Evolutionary conservation across 2,888 invertebrate species (phyloP), one percentile per base, ranked within the genome.

Genomic region (Prosopocoilus inquinatus): DNA sequence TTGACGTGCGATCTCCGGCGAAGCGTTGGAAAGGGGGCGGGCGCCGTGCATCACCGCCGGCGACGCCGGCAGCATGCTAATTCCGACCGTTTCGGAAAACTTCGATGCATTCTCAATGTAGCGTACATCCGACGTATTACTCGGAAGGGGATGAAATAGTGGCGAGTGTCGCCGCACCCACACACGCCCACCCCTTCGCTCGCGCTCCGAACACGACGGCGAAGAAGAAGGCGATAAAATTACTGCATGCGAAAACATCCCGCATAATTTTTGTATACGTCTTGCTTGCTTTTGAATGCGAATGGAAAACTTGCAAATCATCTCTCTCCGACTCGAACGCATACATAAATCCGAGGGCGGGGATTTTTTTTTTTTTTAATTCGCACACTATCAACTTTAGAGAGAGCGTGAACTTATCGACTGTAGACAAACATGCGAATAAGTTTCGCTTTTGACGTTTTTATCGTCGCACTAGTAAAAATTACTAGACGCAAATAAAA

Each of bases 41-140:
- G 12, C 16, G 9, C 35, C 33, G 33, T 33, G 20, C 12, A 28
- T 45, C 12, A 46, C 20, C 36, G 39, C 46, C 39, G 46, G 51
- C 52, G 45, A 43, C 44, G 43, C 13, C 46, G 52, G 39, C 47
- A 46, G 52, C 52, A 52, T 52, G 45, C 46, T 38, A 52, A 52
- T 52, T 52, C 52, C 46, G 13, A 46, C 36, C 32, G 46, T 36
- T 36, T 36, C 36, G 36, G 36, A 36, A 36, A 36, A 36, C 36
- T 36, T 36, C 36, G 12, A 36, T 36, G 36, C 36, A 36, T 36
- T 36, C 12, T 36, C 36, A 36, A 36, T 36, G 36, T 36, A 36
- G 12, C 36, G 36, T 36, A 36, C 36, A 36, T 36, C 36, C 36
- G 36, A 36, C 36, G 36, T 36, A 36, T 36, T 12, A 36, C 36